These are phyloP conservation scores for Lithophane leautieri DNA, from an alignment of 2,888 invertebrate species.

Conservation along the genomic window DNA sequence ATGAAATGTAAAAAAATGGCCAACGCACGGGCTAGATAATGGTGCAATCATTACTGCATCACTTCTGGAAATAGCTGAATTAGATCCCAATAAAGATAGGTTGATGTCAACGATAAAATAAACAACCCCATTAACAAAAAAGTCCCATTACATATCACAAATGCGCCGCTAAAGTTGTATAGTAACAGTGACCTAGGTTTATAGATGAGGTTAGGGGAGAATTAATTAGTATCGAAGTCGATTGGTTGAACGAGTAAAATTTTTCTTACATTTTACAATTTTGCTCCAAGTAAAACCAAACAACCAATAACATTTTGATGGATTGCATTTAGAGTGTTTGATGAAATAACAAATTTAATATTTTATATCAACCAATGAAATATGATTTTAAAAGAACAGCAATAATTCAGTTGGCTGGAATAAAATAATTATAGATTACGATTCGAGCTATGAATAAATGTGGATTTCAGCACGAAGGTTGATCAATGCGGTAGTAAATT, in stretches of 20 bases:
- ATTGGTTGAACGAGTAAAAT: not conserved
- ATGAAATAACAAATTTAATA: slow-evolving; percentile 47
- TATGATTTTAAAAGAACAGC: slow-evolving; percentile 35
- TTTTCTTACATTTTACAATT: not conserved
- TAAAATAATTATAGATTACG: slow-evolving; percentile 36
- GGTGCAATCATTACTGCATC: not conserved
- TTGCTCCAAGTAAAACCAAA: slow-evolving; percentile 9
- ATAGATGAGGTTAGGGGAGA: not conserved
- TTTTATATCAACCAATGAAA: slow-evolving; percentile 30
- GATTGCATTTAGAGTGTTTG: slow-evolving; percentile 33
- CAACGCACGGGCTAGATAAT: not conserved
- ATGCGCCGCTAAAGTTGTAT: slow-evolving; percentile 4
- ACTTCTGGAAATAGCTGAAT: slow-evolving; percentile 6
- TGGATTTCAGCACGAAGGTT: slow-evolving; percentile 50
- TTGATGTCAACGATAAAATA: slow-evolving; percentile 22
- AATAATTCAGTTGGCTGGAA: slow-evolving; percentile 40
- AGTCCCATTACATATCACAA: slow-evolving; percentile 4
- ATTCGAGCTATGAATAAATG: slow-evolving; percentile 46
- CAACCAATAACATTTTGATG: slow-evolving; percentile 22
- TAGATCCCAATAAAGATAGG: slow-evolving; percentile 12
- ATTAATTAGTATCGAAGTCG: not conserved
- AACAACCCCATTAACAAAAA: slow-evolving; percentile 10
- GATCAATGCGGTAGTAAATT: slow-evolving; percentile 33
- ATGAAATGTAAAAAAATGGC: not conserved
- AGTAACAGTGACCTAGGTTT: not conserved